These are phyloP conservation scores for Synanthedon andrenaeformis DNA, from an alignment of 2,888 invertebrate genomes.

Conservation along the genomic window DNA sequence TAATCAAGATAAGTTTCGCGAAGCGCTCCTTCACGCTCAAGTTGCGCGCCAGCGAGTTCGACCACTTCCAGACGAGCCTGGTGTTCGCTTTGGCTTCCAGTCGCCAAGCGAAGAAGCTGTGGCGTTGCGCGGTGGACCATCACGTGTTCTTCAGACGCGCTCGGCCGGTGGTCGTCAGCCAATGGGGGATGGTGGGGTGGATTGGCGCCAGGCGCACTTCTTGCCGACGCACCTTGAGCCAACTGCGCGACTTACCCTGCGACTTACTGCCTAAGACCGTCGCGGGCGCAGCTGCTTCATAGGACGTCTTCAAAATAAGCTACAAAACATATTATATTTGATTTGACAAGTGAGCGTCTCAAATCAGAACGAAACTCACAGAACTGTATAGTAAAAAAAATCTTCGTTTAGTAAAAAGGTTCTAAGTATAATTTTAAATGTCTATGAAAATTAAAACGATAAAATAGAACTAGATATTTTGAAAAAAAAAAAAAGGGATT, in stretches of 20 bases:
- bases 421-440: no score
- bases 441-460: no score
- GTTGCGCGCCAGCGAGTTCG: conserved; percentile 94
- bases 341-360: no score
- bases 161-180: conserved; percentile 81
- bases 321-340: no score
- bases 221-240: conserved; percentile 95
- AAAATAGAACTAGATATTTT: no score
- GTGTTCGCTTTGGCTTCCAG: conserved; percentile 91
- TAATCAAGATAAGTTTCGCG: conserved; percentile 96
- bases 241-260: conserved; percentile 69
- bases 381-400: no score
- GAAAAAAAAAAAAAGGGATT: no score
- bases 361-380: no score
- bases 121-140: conserved; percentile 98
- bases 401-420: no score
- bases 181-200: conserved; percentile 82
- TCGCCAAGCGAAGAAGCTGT: conserved; percentile 90
- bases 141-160: conserved; percentile 92
- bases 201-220: conserved; percentile 93
- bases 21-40: conserved; percentile 94
- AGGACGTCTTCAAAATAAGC: no score
- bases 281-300: no score
- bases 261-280: no score
- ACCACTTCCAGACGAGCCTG: conserved; percentile 92